Evolutionary conservation across 1,140 invertebrate genomes (phyloP).

Genomic region (Drosophila navojoa): DNA sequence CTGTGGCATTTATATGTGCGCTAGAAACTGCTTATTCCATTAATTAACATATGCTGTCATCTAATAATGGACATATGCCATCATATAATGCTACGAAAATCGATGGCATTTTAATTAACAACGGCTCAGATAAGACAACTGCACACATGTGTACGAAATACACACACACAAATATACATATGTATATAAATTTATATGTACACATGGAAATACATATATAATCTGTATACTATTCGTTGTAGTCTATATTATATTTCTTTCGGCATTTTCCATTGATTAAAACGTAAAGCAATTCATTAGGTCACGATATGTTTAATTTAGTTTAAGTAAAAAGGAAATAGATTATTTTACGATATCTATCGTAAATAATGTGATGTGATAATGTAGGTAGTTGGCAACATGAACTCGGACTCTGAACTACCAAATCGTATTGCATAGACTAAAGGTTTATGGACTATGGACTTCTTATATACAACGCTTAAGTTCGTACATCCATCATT

Average conservation of each 20-base stretch:
- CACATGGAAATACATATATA: background rate
- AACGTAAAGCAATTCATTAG: constrained; percentile 30
- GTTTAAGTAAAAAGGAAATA: constrained; percentile 12
- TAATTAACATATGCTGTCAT: constrained; percentile 49
- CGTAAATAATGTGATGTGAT: constrained; percentile 18
- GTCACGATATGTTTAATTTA: background rate
- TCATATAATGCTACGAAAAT: constrained; percentile 32
- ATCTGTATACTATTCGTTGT: background rate
- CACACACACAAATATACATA: background rate
- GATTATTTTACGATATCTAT: constrained; percentile 1
- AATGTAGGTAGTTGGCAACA: constrained; percentile 3
- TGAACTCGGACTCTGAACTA: background rate
- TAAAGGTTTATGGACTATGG: too few relatives aligned
- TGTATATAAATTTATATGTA: background rate
- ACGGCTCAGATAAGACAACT: constrained; percentile 26
- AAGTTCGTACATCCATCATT: too few relatives aligned
- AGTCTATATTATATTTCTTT: background rate
- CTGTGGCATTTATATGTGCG: constrained; percentile 1
- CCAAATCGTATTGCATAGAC: too few relatives aligned
- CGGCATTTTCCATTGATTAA: constrained; percentile 19
- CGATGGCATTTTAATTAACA: constrained; percentile 51
- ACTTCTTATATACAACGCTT: too few relatives aligned
- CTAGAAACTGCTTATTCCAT: constrained; percentile 12
- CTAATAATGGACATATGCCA: constrained; percentile 34
- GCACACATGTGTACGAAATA: background rate